Evolutionary conservation across 2,797 vertebrate genomes (phyloP).

Genomic region (Hipposideros larvatus): DNA sequence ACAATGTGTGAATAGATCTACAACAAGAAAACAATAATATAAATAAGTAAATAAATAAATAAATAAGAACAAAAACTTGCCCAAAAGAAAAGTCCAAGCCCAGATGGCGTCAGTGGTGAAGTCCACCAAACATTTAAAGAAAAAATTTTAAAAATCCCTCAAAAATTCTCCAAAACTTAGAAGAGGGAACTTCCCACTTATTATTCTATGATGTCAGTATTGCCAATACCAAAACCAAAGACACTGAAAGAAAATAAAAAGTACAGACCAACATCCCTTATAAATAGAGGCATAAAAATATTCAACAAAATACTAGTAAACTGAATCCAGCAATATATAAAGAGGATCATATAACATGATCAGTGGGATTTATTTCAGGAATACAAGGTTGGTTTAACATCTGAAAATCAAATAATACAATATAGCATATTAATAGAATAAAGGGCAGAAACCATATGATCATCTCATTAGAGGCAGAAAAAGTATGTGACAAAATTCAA

Average conservation of each 20-base stretch:
- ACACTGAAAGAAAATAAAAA: background rate
- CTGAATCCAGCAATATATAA: background rate
- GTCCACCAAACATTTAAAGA: conserved; percentile 6
- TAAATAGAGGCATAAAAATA: background rate
- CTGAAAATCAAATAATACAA: background rate
- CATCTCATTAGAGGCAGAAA: background rate
- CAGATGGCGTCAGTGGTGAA: background rate
- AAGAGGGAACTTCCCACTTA: background rate
- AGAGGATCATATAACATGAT: background rate
- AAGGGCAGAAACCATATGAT: background rate
- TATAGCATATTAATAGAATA: background rate
- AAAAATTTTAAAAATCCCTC: background rate
- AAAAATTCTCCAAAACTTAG: background rate
- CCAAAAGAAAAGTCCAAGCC: background rate
- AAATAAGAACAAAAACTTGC: background rate
- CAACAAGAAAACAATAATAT: background rate
- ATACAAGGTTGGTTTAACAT: background rate
- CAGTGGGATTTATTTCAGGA: background rate
- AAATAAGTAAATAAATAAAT: too few relatives aligned
- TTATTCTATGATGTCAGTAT: background rate
- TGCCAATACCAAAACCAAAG: background rate
- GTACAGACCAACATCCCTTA: background rate
- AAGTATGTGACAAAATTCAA: background rate
- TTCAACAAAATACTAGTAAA: background rate
- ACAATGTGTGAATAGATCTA: background rate